Conservation (phyloP, 53 echinoderm and acorn worm genomes). For the Holothuria leucospilota region DNA sequence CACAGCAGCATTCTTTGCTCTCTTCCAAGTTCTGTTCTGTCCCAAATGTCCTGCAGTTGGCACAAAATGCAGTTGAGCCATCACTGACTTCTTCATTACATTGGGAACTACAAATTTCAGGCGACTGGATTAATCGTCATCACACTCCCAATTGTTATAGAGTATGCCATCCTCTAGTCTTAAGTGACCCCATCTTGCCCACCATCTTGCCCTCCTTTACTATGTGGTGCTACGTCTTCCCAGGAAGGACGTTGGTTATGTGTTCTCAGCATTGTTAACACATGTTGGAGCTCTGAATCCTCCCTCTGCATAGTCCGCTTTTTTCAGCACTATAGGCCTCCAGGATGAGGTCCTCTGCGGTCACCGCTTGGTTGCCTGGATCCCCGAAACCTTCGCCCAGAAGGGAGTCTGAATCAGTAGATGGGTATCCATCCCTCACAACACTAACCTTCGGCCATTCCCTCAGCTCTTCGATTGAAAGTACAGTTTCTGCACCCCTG, state of each 20-base stretch:
- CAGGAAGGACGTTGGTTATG: neutral
- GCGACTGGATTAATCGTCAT: neutral
- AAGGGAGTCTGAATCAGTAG: neutral
- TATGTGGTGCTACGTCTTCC: conserved; percentile 16
- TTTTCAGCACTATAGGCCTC: neutral
- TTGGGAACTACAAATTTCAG: conserved; percentile 45
- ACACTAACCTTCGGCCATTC: neutral
- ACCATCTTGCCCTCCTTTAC: conserved; percentile 8
- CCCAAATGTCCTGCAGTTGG: conserved; percentile 56
- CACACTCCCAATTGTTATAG: conserved; percentile 46
- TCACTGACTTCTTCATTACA: conserved; percentile 5
- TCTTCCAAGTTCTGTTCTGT: conserved; percentile 20
- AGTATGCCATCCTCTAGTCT: conserved; percentile 9
- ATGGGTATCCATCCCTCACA: neutral
- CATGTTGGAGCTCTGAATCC: conserved; percentile 7
- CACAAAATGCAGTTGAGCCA: conserved; percentile 17
- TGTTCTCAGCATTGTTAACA: neutral
- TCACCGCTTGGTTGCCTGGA: neutral
- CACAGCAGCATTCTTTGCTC: conserved; percentile 8
- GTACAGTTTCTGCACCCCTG: neutral
- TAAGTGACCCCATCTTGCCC: conserved; percentile 44
- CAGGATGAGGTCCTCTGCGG: neutral
- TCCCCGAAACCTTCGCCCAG: neutral
- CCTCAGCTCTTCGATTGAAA: neutral
- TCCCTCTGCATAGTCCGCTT: neutral